Percentiles rank a stretch among this genome's conserved stretches.
Conservation (phyloP, 2,888 invertebrate genomes). For the Lasioglossum malachurum region DNA sequence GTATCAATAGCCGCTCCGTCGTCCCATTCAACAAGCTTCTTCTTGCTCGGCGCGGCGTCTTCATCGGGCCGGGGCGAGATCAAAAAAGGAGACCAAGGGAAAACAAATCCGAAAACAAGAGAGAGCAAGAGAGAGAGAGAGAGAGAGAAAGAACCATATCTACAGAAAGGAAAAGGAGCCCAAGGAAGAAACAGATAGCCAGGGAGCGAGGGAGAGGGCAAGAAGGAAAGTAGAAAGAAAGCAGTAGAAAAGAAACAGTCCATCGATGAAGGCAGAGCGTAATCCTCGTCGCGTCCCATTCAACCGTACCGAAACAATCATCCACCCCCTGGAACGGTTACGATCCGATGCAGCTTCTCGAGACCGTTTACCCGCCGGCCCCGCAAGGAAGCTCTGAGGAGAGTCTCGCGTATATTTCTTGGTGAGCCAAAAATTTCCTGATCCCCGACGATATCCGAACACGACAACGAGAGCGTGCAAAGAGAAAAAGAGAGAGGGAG, state of each 20-base stretch:
- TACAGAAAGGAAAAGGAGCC: too few relatives aligned
- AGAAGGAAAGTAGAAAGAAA: not conserved
- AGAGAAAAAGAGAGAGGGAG: not conserved
- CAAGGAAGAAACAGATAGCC: not conserved
- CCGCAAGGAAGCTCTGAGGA: not conserved
- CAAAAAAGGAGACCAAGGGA: not conserved
- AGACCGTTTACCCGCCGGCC: not conserved
- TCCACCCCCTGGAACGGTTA: slow-evolving; percentile 19
- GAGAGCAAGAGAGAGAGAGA: not conserved
- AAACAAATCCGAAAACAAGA: not conserved
- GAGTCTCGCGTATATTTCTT: slow-evolving; percentile 43
- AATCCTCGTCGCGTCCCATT: slow-evolving; percentile 11
- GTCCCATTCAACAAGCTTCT: not conserved
- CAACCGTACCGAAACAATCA: slow-evolving; percentile 19
- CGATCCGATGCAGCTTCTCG: slow-evolving; percentile 34
- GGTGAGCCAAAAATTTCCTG: slow-evolving; percentile 65
- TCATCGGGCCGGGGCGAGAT: not conserved
- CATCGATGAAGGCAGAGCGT: slow-evolving; percentile 3
- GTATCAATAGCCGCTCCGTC: not conserved
- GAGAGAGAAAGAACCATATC: too few relatives aligned
- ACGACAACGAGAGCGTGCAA: slow-evolving; percentile 56
- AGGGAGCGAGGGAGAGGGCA: not conserved
- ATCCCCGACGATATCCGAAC: slow-evolving; percentile 65
- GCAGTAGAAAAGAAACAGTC: not conserved
- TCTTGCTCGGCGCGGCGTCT: not conserved